A percentile compares a stretch with the other conserved stretches of the same genome.
Conservation (phyloP, 2,113 vertebrate species). For the Corapipo altera region DNA sequence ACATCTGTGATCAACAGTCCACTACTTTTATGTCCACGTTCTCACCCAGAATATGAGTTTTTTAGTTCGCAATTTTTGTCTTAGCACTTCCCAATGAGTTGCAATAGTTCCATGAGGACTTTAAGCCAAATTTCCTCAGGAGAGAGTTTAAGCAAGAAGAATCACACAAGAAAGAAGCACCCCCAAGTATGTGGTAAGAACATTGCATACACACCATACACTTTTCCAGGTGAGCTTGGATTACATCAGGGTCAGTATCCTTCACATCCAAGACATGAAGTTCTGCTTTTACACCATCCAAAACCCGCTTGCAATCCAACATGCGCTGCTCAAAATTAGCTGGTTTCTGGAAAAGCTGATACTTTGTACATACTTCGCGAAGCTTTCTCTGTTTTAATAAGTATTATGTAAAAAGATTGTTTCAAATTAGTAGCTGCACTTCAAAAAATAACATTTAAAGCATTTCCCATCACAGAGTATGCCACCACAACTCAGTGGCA, state of each 20-base stretch:
- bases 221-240: conserved; percentile 85
- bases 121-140: neutral
- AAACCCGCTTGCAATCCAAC: conserved; percentile 90
- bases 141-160: neutral
- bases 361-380: conserved; percentile 94
- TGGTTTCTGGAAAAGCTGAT: conserved; percentile 97
- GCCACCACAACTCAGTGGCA: neutral
- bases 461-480: neutral
- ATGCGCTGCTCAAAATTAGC: conserved; percentile 98
- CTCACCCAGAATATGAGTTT: neutral
- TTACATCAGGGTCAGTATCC: conserved; percentile 85
- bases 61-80: neutral
- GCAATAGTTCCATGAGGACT: neutral
- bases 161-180: neutral
- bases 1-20: neutral
- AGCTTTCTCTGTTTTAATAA: conserved; percentile 85
- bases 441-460: neutral
- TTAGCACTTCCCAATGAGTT: neutral
- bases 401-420: neutral
- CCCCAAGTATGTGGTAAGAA: neutral
- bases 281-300: conserved; percentile 89
- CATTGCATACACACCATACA: conserved; percentile 85
- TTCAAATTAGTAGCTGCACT: neutral
- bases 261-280: conserved; percentile 86
- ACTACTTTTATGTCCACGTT: neutral